phyloP scores from a whole-genome alignment of 2,888 invertebrate species.

The Parnassius apollo region DNA sequence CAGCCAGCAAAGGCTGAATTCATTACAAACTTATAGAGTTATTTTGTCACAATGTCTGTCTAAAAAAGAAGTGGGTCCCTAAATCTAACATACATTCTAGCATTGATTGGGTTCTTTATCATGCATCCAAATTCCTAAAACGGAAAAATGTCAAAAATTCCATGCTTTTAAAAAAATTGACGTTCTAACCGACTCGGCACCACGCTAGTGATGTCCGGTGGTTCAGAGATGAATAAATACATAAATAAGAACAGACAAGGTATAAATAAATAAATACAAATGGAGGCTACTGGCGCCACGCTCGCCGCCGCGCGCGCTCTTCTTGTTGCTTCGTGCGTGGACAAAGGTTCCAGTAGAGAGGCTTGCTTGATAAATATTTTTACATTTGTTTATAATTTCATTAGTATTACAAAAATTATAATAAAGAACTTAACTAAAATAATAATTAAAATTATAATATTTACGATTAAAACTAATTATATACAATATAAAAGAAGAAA shows the following conservation, averaged over 20 bases:
- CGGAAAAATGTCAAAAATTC: conserved; percentile 23
- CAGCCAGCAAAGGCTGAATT: no score
- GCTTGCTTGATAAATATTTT: background rate
- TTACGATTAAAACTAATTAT: no score
- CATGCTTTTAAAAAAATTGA: conserved; percentile 12
- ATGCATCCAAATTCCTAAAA: conserved; percentile 20
- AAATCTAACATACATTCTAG: conserved; percentile 16
- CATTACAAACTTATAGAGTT: no score
- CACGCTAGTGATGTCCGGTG: conserved; percentile 30
- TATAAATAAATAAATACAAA: conserved; percentile 78
- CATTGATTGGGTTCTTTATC: conserved; percentile 26
- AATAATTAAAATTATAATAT: no score
- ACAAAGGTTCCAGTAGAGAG: conserved; percentile 46
- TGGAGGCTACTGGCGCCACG: conserved; percentile 79
- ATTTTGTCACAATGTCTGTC: conserved; percentile 1
- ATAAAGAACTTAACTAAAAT: no score
- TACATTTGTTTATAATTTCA: no score
- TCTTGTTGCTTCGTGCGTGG: conserved; percentile 67
- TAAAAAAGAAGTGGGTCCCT: background rate
- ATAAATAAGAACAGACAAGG: conserved; percentile 71
- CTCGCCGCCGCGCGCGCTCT: conserved; percentile 62
- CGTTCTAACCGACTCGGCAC: conserved; percentile 25
- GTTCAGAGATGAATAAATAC: conserved; percentile 64
- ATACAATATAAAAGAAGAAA: no score
- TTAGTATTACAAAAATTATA: no score